Percentiles rank a stretch among this genome's conserved stretches.
Conservation (phyloP, 2,888 invertebrate genomes). For the Ommatoiulus sabulosus region DNA sequence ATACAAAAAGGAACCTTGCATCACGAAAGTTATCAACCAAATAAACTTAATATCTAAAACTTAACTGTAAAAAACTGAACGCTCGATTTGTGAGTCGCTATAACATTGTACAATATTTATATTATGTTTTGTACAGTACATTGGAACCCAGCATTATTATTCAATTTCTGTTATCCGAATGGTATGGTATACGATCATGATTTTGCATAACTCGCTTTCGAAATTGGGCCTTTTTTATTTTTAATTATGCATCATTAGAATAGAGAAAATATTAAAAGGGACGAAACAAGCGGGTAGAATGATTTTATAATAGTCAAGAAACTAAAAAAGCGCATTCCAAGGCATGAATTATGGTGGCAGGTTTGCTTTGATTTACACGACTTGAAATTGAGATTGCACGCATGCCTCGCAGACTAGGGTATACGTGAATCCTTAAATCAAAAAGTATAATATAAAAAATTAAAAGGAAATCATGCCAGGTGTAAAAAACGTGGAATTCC, state of each 20-base stretch:
- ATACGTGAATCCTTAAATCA: conserved; percentile 15
- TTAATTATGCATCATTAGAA: conserved; percentile 27
- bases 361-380: conserved; percentile 16
- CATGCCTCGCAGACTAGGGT: conserved; percentile 2
- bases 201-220: background rate
- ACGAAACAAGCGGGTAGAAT: background rate
- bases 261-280: background rate
- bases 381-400: conserved; percentile 31
- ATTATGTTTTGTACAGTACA: too few relatives aligned
- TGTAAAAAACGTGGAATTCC: conserved; percentile 30
- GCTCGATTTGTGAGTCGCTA: too few relatives aligned
- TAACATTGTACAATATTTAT: too few relatives aligned
- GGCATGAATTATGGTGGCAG: conserved; percentile 31
- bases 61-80: too few relatives aligned
- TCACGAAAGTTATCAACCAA: too few relatives aligned
- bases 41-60: too few relatives aligned
- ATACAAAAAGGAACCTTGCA: too few relatives aligned
- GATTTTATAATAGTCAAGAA: conserved; percentile 1
- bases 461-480: background rate
- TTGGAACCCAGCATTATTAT: background rate
- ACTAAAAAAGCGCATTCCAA: background rate
- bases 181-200: conserved; percentile 1
- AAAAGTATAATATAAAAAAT: conserved; percentile 23
- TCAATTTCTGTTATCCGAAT: background rate
- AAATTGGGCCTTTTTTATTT: background rate